Evolutionary conservation across 2,797 vertebrate species (phyloP).

Genomic region (Xenops minutus): DNA sequence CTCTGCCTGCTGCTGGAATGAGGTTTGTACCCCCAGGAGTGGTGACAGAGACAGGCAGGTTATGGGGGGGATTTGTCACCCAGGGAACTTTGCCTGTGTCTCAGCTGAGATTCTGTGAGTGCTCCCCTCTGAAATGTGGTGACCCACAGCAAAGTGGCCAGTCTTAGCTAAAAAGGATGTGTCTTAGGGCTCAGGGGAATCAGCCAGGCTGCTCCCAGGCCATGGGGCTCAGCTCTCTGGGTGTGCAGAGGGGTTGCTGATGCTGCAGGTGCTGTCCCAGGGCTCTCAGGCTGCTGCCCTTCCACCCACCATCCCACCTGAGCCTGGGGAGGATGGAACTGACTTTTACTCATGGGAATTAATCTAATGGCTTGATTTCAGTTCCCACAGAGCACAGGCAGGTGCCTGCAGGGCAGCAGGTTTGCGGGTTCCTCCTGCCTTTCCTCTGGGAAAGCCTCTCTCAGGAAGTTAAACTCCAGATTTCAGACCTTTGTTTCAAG

Average conservation of each 20-base stretch:
- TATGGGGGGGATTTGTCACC: not conserved
- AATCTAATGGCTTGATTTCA: not conserved
- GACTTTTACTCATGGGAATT: not conserved
- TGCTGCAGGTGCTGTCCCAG: not conserved
- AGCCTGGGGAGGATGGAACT: not conserved
- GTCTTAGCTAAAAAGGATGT: not conserved
- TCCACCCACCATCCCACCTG: not conserved
- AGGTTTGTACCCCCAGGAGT: not conserved
- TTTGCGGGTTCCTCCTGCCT: fast-evolving
- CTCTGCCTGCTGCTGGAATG: not conserved
- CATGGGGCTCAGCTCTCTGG: not conserved
- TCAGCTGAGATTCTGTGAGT: not conserved
- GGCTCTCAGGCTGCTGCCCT: not conserved
- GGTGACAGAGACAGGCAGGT: not conserved
- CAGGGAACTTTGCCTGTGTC: not conserved
- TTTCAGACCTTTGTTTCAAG: not conserved
- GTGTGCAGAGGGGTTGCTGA: not conserved
- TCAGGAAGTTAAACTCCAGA: not conserved
- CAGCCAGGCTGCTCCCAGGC: not conserved
- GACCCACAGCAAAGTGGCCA: not conserved
- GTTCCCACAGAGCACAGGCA: not conserved
- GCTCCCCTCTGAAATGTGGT: not conserved
- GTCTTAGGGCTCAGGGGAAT: not conserved
- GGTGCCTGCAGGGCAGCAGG: not conserved
- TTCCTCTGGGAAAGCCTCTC: not conserved